Evolutionary conservation across 2,888 invertebrate species (phyloP).

Genomic region (Schizaphis graminum): DNA sequence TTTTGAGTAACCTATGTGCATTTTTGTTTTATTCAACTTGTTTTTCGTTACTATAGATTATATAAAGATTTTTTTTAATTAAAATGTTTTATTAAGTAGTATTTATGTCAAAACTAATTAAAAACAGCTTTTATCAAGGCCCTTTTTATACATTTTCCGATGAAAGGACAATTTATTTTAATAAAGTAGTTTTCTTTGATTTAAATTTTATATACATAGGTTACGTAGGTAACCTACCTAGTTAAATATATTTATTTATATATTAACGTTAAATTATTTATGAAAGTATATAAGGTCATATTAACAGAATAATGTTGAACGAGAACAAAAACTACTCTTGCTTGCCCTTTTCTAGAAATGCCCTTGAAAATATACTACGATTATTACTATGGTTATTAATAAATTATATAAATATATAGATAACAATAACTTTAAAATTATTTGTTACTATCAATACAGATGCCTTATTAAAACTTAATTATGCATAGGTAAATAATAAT

Average conservation of each 20-base stretch:
- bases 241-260: neutral
- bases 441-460: neutral
- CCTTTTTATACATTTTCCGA: neutral
- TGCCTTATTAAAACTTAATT: neutral
- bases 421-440: neutral
- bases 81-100: neutral
- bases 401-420: neutral
- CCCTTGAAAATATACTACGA: neutral
- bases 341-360: constrained; percentile 28
- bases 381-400: neutral
- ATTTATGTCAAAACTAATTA: neutral
- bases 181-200: neutral
- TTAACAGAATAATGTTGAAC: neutral
- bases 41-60: neutral
- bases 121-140: neutral
- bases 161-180: neutral
- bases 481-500: neutral
- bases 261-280: neutral
- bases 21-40: neutral
- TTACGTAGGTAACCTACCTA: no score
- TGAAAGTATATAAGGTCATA: neutral
- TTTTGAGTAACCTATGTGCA: neutral
- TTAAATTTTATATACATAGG: neutral
- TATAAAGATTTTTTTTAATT: neutral
- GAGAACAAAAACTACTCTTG: neutral